phyloP scores from a whole-genome alignment of 2,888 invertebrate species.

The Gerris lacustris region DNA sequence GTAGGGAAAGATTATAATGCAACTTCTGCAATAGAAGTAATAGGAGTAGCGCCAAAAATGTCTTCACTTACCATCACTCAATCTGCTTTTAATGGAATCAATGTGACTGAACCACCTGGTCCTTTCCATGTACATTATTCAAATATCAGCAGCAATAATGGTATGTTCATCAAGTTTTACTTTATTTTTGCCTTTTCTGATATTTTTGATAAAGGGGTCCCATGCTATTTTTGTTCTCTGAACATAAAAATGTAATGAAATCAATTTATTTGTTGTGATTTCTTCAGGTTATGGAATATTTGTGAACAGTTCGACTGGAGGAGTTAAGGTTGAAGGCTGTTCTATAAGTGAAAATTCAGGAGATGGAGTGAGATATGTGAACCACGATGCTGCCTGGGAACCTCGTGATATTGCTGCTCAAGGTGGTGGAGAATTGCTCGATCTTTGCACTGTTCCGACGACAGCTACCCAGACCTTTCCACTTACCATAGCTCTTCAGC shows the following conservation, averaged over 20 bases:
- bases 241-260: not conserved
- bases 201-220: not conserved
- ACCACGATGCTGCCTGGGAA: slow-evolving; percentile 64
- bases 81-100: slow-evolving; percentile 87
- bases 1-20: slow-evolving; percentile 64
- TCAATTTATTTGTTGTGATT: not conserved
- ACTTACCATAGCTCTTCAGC: slow-evolving; percentile 66
- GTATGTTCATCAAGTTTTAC: slow-evolving; percentile 35
- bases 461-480: slow-evolving; percentile 79
- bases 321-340: slow-evolving; percentile 64
- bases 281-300: slow-evolving; percentile 74
- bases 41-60: slow-evolving; percentile 81
- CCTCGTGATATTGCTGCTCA: slow-evolving; percentile 41
- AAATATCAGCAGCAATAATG: slow-evolving; percentile 66
- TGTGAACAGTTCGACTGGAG: slow-evolving; percentile 76
- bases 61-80: slow-evolving; percentile 68
- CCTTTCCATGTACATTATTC: slow-evolving; percentile 71
- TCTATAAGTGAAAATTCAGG: slow-evolving; percentile 72
- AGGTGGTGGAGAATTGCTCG: slow-evolving; percentile 51
- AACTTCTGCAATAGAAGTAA: slow-evolving; percentile 72
- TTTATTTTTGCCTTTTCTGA: not conserved
- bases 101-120: slow-evolving; percentile 70
- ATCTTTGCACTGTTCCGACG: slow-evolving; percentile 73
- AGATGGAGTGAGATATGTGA: slow-evolving; percentile 78
- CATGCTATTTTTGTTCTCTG: not conserved